Evolutionary conservation across 2,888 invertebrate species (phyloP), one percentile per base, ranked within the genome.

Genomic region (Listrodromus nycthemerus): DNA sequence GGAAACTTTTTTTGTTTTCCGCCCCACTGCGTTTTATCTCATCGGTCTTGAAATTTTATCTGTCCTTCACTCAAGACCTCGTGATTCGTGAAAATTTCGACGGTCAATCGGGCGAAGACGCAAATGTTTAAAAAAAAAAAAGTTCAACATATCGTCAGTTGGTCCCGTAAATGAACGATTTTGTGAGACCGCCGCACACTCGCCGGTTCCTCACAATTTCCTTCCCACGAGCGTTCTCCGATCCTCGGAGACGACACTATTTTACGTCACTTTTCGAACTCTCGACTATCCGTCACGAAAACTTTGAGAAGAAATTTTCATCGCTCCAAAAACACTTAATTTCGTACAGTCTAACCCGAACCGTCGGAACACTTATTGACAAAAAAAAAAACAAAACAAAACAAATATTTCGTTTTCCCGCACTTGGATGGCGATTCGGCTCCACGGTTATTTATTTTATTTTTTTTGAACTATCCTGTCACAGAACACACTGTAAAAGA

Each of bases 351-450:
- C 61, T 48, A 21, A 33, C 19, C 48, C 63, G 45, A 76, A 55
- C 71, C 82, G 82, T 58, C 76, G 82, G 71, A 71, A 52, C 77
- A 73, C 82, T 77, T 66, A 21, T 30, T 27, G 45, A 66, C 37
- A 76, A 10, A 21, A 37, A 27, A 80, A 70, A 30, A 3, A 21
- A 19, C 2, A 48, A 27, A 67, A 67, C 4, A 6, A 27, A 67
- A 67, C n/a, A 6, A 27, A n/a, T 10, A 21, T 61, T 16, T 45
- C 21, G n/a, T 58, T 58, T 71, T 27, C n/a, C 16, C 24, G n/a
- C 71, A 73, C 71, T 73, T 19, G 6, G n/a, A 45, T n/a, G 27
- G 27, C 19, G 33, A 48, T 1, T 16, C n/a, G 45, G 2, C 8
- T 45, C 16, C 45, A 45, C 50, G 19, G 7, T 21, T 19, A 52